Percentiles rank a stretch among this genome's conserved stretches.
These are phyloP conservation scores for Brachyhypopomus occidentalis DNA, from an alignment of 2,113 vertebrate genomes.

Conservation along the genomic window DNA sequence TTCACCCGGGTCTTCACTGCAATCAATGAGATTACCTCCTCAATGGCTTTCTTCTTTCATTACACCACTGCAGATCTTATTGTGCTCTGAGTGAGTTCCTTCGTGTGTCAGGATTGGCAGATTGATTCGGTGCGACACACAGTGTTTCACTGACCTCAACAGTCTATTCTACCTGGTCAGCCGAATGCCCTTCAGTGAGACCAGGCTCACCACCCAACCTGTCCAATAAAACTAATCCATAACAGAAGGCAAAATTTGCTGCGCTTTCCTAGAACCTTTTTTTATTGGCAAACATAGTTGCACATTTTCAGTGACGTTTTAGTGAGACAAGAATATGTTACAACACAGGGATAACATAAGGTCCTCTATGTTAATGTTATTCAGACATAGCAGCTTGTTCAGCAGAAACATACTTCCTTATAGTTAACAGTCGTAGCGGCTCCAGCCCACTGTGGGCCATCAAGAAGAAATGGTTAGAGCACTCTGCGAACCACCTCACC, in stretches of 20 bases:
- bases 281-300: neutral
- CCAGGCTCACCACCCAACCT: neutral
- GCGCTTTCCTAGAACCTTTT: neutral
- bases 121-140: constrained; percentile 12
- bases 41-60: constrained; percentile 41
- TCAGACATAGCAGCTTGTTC: constrained; percentile 38
- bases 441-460: neutral
- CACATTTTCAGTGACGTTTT: neutral
- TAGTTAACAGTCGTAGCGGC: constrained; percentile 8
- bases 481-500: too few species aligned
- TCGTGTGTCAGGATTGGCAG: neutral
- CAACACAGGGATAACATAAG: neutral
- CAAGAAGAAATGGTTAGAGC: neutral
- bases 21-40: constrained; percentile 50
- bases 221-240: neutral
- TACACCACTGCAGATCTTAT: constrained; percentile 20
- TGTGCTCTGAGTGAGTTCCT: constrained; percentile 7
- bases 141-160: constrained; percentile 33
- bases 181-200: neutral
- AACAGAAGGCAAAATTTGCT: neutral
- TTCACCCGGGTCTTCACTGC: constrained; percentile 34
- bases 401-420: constrained; percentile 39
- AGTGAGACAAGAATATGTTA: constrained; percentile 2
- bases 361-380: constrained; percentile 21
- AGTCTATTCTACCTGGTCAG: constrained; percentile 14